These are phyloP conservation scores for Zele albiditarsus DNA, from an alignment of 2,888 invertebrate genomes.

Conservation along the genomic window DNA sequence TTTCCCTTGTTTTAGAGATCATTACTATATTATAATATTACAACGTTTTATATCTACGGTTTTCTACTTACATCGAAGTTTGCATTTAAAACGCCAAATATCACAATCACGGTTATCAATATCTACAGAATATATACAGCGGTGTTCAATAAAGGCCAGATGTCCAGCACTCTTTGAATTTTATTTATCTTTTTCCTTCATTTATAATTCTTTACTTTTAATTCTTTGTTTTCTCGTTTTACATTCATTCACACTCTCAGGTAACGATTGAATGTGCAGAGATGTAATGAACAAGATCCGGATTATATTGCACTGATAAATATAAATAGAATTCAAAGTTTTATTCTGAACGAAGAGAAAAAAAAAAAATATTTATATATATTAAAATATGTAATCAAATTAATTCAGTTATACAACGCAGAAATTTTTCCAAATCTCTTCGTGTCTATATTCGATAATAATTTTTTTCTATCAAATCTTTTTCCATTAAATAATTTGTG, in stretches of 20 bases:
- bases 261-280: not conserved
- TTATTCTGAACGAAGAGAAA: not conserved
- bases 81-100: slow-evolving; percentile 69
- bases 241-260: slow-evolving; percentile 35
- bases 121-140: slow-evolving; percentile 68
- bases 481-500: not conserved
- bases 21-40: slow-evolving; percentile 44
- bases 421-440: not conserved
- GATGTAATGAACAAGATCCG: not conserved
- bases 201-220: slow-evolving; percentile 4
- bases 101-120: slow-evolving; percentile 69
- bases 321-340: not conserved
- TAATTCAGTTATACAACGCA: not conserved
- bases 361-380: not conserved
- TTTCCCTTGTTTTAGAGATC: slow-evolving; percentile 39
- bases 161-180: slow-evolving; percentile 15
- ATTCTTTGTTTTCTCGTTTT: slow-evolving; percentile 37
- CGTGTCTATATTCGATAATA: not conserved
- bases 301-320: slow-evolving; percentile 38
- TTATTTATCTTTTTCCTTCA: not conserved
- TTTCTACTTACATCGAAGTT: slow-evolving; percentile 59
- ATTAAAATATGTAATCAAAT: not conserved
- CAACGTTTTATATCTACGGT: slow-evolving; percentile 50
- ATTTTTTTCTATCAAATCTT: not conserved
- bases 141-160: slow-evolving; percentile 44